Percentiles rank a stretch among this genome's conserved stretches.
These are phyloP conservation scores for Tupaia chinensis DNA, from an alignment of 2,113 vertebrate species.

Conservation along the genomic window DNA sequence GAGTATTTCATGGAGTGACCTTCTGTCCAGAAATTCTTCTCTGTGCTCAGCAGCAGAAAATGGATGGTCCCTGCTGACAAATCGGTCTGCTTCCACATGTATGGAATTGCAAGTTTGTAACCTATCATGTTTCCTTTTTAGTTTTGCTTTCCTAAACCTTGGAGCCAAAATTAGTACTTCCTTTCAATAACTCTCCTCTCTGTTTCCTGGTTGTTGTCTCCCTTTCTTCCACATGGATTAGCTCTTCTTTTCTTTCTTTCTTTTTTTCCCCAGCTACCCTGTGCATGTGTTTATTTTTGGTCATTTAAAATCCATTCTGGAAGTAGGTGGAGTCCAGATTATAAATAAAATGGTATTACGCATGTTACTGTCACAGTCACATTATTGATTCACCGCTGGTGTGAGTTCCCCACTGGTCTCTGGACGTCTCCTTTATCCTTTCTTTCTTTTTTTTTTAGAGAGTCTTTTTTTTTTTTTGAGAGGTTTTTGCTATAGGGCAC, in stretches of 20 bases:
- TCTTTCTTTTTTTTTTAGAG: neutral
- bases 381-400: slow-evolving; percentile 49
- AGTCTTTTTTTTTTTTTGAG: too few relatives aligned
- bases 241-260: slow-evolving; percentile 66
- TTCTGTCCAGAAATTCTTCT: neutral
- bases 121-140: slow-evolving; percentile 57
- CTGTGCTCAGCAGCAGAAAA: slow-evolving; percentile 41
- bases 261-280: slow-evolving; percentile 64
- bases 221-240: slow-evolving; percentile 73
- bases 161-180: slow-evolving; percentile 74
- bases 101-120: slow-evolving; percentile 39
- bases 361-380: neutral
- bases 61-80: neutral
- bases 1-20: neutral
- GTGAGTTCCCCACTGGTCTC: slow-evolving; percentile 36
- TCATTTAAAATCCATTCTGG: slow-evolving; percentile 73
- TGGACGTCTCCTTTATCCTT: slow-evolving; percentile 24
- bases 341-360: slow-evolving; percentile 56
- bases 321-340: slow-evolving; percentile 71
- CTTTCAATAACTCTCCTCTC: slow-evolving; percentile 53
- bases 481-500: too few relatives aligned
- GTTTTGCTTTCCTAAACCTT: slow-evolving; percentile 64
- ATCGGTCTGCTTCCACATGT: slow-evolving; percentile 30
- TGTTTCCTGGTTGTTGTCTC: slow-evolving; percentile 70
- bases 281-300: slow-evolving; percentile 76